Evolutionary conservation across 2,888 invertebrate species (phyloP), one percentile per base, ranked within the genome.

Genomic region (Rotaria macrura): DNA sequence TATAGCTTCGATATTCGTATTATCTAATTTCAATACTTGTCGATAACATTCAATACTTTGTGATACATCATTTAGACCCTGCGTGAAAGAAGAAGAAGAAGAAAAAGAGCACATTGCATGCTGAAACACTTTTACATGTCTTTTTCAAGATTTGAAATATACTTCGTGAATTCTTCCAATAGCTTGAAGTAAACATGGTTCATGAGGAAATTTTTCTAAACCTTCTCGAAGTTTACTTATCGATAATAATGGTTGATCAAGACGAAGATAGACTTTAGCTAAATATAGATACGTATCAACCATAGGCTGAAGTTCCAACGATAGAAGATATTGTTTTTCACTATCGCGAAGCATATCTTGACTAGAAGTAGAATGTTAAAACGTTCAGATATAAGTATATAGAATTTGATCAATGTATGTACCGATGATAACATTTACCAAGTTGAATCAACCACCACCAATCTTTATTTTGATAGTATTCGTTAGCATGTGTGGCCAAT

Each of bases 381-480:
- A 79, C 20, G 23, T 38, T 43, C 1, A 23, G 0, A 79, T n/a
- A 79, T 25, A n/a, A 20, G 4, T 43, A n/a, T 3, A 79, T 14
- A 23, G 6, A 54, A 38, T 43, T 86, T 49, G 34, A 29, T 40
- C n/a, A n/a, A 25, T 74, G 12, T 20, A 47, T 86, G 83, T 87
- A 92, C 92, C 92, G 90, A 88, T 91, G 94, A 89, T 97, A 96
- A 90, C 97, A 98, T 89, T 97, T 95, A 25, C 95, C 95, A 86
- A 96, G 91, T 87, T 95, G 95, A 84, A 95, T 94, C 90, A 95
- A 95, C 96, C 96, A 97, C 95, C 95, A 97, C 95, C 96, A 96
- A 89, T 95, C 95, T 88, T 93, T 93, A 88, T 90, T 92, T 85
- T 94, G 93, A 87, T 93, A 93, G 1, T 92, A 91, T 91, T 95